These are phyloP conservation scores for Oncorhynchus keta DNA, from an alignment of 2,113 vertebrate species.

Conservation along the genomic window DNA sequence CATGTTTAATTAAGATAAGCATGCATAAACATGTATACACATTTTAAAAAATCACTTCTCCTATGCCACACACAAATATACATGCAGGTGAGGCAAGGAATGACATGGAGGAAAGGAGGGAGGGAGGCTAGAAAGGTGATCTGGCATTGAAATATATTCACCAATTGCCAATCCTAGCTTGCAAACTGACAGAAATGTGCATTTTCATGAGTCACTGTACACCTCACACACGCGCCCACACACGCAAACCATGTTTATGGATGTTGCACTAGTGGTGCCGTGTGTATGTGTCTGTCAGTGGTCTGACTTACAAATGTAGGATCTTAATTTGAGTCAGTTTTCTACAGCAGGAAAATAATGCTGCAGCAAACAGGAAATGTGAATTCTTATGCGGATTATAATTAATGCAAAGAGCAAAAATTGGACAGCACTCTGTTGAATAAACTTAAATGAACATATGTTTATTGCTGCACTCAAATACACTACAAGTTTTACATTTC, in stretches of 20 bases:
- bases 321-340: too few relatives aligned
- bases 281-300: too few relatives aligned
- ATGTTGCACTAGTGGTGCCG: too few relatives aligned
- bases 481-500: too few relatives aligned
- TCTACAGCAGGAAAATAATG: too few relatives aligned
- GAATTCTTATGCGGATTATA: too few relatives aligned
- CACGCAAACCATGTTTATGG: neutral
- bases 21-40: neutral
- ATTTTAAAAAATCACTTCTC: neutral
- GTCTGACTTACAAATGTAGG: too few relatives aligned
- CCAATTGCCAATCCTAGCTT: constrained; percentile 16
- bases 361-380: too few relatives aligned
- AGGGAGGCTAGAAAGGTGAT: constrained; percentile 11
- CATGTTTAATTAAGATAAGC: constrained; percentile 21
- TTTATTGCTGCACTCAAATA: too few relatives aligned
- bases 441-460: too few relatives aligned
- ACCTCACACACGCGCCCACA: neutral
- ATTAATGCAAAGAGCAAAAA: too few relatives aligned
- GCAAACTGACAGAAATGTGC: neutral
- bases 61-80: neutral
- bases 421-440: too few relatives aligned
- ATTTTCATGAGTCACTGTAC: constrained; percentile 1
- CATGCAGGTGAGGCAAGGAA: neutral
- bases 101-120: neutral
- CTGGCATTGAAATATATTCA: constrained; percentile 13